Conservation (phyloP, 35 echinoderm and acorn worm species). For the Apostichopus japonicus region DNA sequence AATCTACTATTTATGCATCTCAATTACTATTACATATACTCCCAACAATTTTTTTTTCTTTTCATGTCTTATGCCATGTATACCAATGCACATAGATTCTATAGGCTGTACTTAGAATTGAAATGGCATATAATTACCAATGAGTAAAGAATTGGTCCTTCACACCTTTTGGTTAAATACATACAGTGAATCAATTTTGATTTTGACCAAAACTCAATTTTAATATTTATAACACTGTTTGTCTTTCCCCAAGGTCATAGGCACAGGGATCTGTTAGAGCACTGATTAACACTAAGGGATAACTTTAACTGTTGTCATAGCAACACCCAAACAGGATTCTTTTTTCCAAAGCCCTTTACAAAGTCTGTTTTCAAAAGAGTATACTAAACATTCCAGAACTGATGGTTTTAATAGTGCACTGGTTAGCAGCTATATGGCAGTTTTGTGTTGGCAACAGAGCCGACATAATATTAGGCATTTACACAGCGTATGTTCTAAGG, state of each 20-base stretch:
- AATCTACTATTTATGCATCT: too few species aligned
- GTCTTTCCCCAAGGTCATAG: conserved; percentile 4
- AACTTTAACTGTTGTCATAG: conserved; percentile 16
- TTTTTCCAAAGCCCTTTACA: conserved; percentile 1
- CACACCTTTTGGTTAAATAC: too few species aligned
- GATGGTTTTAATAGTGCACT: neutral
- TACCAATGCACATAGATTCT: too few species aligned
- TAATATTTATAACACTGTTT: neutral
- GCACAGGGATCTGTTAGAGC: neutral
- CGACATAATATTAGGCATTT: neutral
- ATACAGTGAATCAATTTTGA: too few species aligned
- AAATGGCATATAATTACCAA: too few species aligned
- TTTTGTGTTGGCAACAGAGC: neutral
- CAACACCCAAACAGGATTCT: conserved; percentile 36
- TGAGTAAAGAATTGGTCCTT: too few species aligned
- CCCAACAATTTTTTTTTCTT: too few species aligned
- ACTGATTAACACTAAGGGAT: conserved; percentile 6
- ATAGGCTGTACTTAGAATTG: too few species aligned
- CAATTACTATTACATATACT: too few species aligned
- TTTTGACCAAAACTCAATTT: too few species aligned
- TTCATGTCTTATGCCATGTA: too few species aligned
- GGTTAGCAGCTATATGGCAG: neutral
- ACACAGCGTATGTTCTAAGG: neutral
- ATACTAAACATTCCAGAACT: conserved; percentile 25
- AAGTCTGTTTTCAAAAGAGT: conserved; percentile 2